Base-by-base conservation (phyloP, 2,797 vertebrate genomes). In the Cichlasoma orientale region DNA sequence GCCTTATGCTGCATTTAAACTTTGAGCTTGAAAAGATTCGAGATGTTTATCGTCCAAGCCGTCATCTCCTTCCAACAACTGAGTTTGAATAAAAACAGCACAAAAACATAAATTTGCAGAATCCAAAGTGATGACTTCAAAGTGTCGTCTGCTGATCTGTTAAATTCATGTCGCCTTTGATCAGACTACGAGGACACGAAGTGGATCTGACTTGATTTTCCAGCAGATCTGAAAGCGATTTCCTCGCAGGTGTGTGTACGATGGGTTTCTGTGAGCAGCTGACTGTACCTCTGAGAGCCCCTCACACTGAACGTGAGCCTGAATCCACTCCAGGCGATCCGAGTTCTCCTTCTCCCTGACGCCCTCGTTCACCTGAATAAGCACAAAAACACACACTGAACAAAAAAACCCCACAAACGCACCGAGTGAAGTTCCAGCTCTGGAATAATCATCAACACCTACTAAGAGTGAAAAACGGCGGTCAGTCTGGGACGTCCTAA, bases 341-440 rank as follows among this genome's bases (percentile, higher is more conserved):
- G 98, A 99, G 94, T 99, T 99, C 84, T 99, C 98, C 94, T 99
- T 99, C 92, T 99, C 98, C 1, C 98, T 92, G 69, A 99, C 98
- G 0, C 98, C 98, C 90, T 99, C 98, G 3, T 99, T 99, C 82
- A 99, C 98, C 93, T 98, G 88, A 5, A 77, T n/a, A 69, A 19
- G n/a, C 72, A 47, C 16, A 71, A 29, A 74, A 79, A 70, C 23
- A 38, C 18, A 71, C 56, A 56, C 52, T 33, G 6, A 71, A 10
- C 25, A 41, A 41, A 41, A 41, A 36, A 31, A 5, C 11, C 11
- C 11, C 12, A 14, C 38, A 41, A 41, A 41, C 2, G 13, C 61
- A 3, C 0, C 2, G 38, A 47, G 61, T 66, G 23, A 66, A 19
- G 1, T 0, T 0, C 0, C 54, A 27, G 2, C 23, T 31, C 16